Base-by-base conservation (phyloP, 2,888 invertebrate species). In the Mayetiola destructor region DNA sequence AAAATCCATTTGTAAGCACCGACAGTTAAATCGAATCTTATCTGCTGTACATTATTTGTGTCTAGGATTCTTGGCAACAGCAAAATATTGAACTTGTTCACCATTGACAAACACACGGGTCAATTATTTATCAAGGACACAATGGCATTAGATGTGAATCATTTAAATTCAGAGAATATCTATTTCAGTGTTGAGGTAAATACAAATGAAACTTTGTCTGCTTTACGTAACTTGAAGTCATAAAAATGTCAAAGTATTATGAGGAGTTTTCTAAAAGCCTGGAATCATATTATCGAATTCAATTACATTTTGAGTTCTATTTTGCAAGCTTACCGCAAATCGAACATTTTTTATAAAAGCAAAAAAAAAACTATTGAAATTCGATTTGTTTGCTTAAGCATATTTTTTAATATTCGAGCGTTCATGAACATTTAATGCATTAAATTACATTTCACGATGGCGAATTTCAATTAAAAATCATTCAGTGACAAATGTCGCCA, bases 121-220 rank as follows among this genome's bases (percentile, higher is more conserved):
- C 72, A 71, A 60, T 66, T 73, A 42, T 71, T 64, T 36, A 69
- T 73, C 39, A 66, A 67, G 1, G 63, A 69, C 4, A 69, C 70
- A 62, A 67, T 68, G 12, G 66, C 66, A 1, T 61, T 73, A 8
- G 73, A 73, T 63, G 73, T 72, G 12, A 73, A 68, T 30, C 68
- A 69, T 59, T 62, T 73, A 14, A 68, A 69, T 58, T 68, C 68
- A 35, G 73, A 73, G 52, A 67, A 68, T 61, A 64, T 73, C 8
- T 65, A 67, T 52, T 73, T 73, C 59, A 62, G 66, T 16, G 73
- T 73, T 8, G 69, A 73, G 59, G 72, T 63, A 59, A 59, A 32
- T 54, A 23, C 23, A n/a, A n/a, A n/a, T n/a, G n/a, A n/a, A n/a
- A n/a, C n/a, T n/a, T n/a, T n/a, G n/a, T n/a, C n/a, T n/a, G n/a